Percentiles rank a stretch among this genome's conserved stretches.
Evolutionary conservation across 2,888 invertebrate genomes (phyloP).

Genomic region (Agrotis exclamationis): DNA sequence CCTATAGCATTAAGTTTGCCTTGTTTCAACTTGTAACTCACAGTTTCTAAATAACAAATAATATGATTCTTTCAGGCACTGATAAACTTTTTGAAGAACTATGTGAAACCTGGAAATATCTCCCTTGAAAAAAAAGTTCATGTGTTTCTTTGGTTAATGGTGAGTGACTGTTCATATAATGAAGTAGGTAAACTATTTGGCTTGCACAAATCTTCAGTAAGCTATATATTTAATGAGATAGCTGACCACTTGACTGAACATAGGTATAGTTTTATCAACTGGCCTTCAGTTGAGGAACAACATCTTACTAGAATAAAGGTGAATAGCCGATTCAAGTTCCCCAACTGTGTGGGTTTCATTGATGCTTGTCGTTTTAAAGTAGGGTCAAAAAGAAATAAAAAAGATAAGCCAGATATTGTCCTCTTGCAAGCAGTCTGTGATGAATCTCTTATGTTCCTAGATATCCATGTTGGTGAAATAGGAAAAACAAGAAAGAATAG

Average conservation of each 20-base stretch:
- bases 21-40: neutral
- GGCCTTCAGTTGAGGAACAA: constrained; percentile 86
- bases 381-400: constrained; percentile 77
- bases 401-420: constrained; percentile 75
- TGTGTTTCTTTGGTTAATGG: constrained; percentile 83
- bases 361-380: constrained; percentile 84
- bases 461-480: constrained; percentile 81
- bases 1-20: neutral
- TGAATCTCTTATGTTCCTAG: constrained; percentile 83
- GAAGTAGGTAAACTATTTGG: constrained; percentile 83
- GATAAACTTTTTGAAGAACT: constrained; percentile 75
- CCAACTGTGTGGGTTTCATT: constrained; percentile 88
- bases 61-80: constrained; percentile 77
- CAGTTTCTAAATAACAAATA: neutral
- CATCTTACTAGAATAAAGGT: constrained; percentile 86
- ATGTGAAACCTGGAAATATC: constrained; percentile 73
- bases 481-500: constrained; percentile 81
- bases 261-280: constrained; percentile 80
- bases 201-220: constrained; percentile 83
- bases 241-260: constrained; percentile 78
- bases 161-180: constrained; percentile 81
- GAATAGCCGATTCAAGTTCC: constrained; percentile 83
- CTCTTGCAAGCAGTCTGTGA: constrained; percentile 87
- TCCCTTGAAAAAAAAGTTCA: constrained; percentile 85
- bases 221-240: constrained; percentile 84